These are phyloP conservation scores for Acanthisitta chloris DNA, from an alignment of 2,113 vertebrate species.

Conservation along the genomic window DNA sequence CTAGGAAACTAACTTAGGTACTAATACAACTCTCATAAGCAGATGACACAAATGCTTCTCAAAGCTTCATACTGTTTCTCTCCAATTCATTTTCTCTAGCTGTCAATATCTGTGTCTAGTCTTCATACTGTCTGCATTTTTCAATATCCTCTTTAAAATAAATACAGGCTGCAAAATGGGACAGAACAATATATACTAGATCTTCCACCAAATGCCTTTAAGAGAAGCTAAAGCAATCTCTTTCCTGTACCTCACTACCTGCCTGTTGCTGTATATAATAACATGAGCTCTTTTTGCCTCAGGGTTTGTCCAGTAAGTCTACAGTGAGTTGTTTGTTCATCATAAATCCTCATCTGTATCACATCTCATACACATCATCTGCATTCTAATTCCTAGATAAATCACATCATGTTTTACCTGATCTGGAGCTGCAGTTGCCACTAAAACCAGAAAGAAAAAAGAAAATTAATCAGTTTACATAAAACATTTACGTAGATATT, in stretches of 20 bases:
- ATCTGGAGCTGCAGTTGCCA: slow-evolving; percentile 82
- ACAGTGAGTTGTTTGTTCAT: not conserved
- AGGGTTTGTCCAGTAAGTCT: not conserved
- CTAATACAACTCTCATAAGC: not conserved
- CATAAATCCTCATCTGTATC: not conserved
- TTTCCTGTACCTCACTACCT: not conserved
- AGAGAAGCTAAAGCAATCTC: not conserved
- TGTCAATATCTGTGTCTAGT: not conserved
- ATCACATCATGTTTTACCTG: slow-evolving; percentile 78
- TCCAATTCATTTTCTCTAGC: not conserved
- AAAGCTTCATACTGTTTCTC: not conserved
- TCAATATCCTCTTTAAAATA: not conserved
- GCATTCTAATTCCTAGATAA: not conserved
- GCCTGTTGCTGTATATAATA: not conserved
- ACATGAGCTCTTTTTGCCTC: not conserved
- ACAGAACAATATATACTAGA: not conserved
- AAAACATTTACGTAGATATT: not conserved
- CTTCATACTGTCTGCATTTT: not conserved
- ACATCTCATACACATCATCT: not conserved
- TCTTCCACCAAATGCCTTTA: not conserved
- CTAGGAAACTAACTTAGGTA: not conserved
- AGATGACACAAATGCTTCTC: not conserved
- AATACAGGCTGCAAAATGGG: not conserved
- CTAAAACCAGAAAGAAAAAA: slow-evolving; percentile 77
- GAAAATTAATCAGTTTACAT: slow-evolving; percentile 28